A percentile compares a stretch with the other conserved stretches of the same genome.
phyloP scores from a whole-genome alignment of 2,888 invertebrate species.

The Villa cingulata region DNA sequence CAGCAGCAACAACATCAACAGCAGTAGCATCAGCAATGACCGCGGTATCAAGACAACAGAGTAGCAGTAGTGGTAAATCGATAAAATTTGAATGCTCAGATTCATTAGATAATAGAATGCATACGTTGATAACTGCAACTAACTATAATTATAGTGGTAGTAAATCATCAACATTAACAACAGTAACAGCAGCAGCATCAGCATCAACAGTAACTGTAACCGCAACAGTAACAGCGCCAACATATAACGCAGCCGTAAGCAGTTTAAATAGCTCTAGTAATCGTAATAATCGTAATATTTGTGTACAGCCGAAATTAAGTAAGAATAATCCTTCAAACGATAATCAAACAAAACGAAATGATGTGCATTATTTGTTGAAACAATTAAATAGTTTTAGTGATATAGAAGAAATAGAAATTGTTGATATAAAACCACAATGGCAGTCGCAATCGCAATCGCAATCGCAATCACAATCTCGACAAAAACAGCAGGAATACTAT shows the following conservation, averaged over 20 bases:
- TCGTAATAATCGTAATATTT: constrained; percentile 3
- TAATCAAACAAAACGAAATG: constrained; percentile 37
- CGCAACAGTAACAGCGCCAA: constrained; percentile 21
- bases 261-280: constrained; percentile 1
- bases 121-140: not conserved
- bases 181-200: constrained; percentile 1
- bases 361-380: constrained; percentile 39
- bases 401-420: constrained; percentile 38
- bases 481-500: constrained; percentile 17
- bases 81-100: not conserved
- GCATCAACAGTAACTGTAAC: constrained; percentile 16
- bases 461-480: constrained; percentile 10
- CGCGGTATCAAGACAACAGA: not conserved
- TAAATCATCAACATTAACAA: constrained; percentile 12
- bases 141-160: too few relatives aligned
- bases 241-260: constrained; percentile 12
- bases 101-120: not conserved
- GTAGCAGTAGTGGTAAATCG: not conserved
- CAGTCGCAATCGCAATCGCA: constrained; percentile 3
- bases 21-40: constrained; percentile 4
- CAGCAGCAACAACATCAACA: constrained; percentile 10
- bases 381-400: constrained; percentile 39
- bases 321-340: constrained; percentile 22
- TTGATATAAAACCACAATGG: constrained; percentile 28
- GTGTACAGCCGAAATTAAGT: constrained; percentile 13